Conservation (phyloP, 2,888 invertebrate species). For the Caenorhabditis macrosperma region DNA sequence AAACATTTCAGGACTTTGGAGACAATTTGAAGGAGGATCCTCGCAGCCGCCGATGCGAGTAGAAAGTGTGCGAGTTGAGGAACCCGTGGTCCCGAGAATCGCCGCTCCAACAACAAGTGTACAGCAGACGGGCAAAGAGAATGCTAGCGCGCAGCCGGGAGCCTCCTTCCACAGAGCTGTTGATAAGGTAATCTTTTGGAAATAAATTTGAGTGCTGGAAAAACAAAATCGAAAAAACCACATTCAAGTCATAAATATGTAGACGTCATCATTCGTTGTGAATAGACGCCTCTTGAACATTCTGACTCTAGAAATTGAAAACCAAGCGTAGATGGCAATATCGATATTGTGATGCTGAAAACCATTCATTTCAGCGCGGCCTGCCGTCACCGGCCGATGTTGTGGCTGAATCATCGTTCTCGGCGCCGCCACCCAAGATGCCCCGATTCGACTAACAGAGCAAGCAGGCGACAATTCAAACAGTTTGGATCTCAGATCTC, state of each 20-base stretch:
- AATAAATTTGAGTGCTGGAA: neutral
- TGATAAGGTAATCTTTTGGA: slow-evolving; percentile 38
- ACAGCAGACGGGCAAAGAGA: slow-evolving; percentile 10
- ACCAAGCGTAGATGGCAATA: neutral
- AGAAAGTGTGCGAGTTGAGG: neutral
- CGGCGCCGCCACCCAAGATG: slow-evolving; percentile 9
- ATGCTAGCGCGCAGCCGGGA: slow-evolving; percentile 3
- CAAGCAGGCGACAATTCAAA: neutral
- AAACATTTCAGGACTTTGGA: slow-evolving; percentile 26
- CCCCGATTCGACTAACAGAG: slow-evolving; percentile 4
- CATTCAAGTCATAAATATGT: too few species aligned
- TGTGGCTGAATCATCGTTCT: neutral
- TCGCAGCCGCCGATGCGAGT: neutral
- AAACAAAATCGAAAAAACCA: neutral
- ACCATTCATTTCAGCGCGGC: slow-evolving; percentile 14
- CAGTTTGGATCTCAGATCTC: neutral
- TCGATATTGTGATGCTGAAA: neutral
- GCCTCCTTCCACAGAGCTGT: neutral
- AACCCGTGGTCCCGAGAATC: slow-evolving; percentile 15
- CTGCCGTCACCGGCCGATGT: slow-evolving; percentile 3
- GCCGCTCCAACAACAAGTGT: slow-evolving; percentile 4
- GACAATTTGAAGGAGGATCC: slow-evolving; percentile 13
- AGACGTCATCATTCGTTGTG: too few species aligned
- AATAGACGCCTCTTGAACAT: too few species aligned
- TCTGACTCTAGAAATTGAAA: neutral